phyloP scores from a whole-genome alignment of 2,113 vertebrate genomes.

The Pseudorectes ferrugineus region DNA sequence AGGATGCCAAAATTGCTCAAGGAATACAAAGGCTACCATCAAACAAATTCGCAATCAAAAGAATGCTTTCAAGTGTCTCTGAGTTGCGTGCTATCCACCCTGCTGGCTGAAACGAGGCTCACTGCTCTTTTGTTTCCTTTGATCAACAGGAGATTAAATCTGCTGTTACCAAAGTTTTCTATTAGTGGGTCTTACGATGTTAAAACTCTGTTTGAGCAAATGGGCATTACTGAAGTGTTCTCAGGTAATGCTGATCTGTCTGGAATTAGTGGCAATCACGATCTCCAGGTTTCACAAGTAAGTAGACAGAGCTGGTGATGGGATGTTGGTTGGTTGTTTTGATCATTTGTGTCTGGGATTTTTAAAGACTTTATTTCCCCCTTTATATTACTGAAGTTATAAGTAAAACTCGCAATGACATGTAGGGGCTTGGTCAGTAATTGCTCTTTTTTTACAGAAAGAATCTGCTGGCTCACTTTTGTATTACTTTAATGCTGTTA shows the following conservation, averaged over 20 bases:
- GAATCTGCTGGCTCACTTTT: not conserved
- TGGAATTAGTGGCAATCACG: constrained; percentile 65
- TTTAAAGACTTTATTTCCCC: not conserved
- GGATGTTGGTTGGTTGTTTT: not conserved
- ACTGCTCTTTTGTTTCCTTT: not conserved
- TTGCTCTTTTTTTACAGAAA: not conserved
- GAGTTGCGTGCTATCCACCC: not conserved
- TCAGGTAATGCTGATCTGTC: constrained; percentile 72
- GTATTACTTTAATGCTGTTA: not conserved
- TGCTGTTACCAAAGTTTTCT: constrained; percentile 79
- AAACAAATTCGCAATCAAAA: not conserved
- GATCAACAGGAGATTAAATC: constrained; percentile 51
- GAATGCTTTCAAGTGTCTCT: not conserved
- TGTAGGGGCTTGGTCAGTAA: not conserved
- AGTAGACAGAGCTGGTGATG: not conserved
- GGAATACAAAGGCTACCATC: not conserved
- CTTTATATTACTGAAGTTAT: not conserved
- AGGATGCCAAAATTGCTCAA: not conserved
- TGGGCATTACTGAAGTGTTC: constrained; percentile 86
- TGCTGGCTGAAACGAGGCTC: not conserved
- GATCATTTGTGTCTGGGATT: not conserved
- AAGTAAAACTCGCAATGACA: not conserved
- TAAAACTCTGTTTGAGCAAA: constrained; percentile 64
- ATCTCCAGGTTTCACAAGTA: constrained; percentile 81
- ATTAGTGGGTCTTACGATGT: constrained; percentile 77